Base-by-base conservation (phyloP, 2,113 vertebrate species). In the Scartelaos histophorus region DNA sequence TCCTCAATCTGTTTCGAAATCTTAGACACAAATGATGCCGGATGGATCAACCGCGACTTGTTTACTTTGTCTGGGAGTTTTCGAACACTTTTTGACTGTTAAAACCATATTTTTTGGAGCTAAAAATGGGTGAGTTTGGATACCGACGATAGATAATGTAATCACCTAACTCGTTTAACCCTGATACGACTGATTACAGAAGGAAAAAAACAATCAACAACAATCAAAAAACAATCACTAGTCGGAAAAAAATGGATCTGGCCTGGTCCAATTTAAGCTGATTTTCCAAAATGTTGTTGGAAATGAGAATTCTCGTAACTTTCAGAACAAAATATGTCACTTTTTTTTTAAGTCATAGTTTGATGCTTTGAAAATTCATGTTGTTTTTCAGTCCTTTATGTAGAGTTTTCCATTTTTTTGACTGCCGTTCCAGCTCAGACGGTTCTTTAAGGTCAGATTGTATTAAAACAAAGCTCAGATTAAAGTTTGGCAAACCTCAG, bases 351-450 rank as follows among this genome's bases (percentile, higher is more conserved):
- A n/a, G n/a, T n/a, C n/a, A n/a, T n/a, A n/a, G 29, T 29, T 29
- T 29, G 29, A 2, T 29, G 29, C 29, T 29, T 29, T 4, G 29
- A 4, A 4, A 29, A 29, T 29, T 4, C 29, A 29, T 29, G 2
- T 4, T 29, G 29, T 29, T 29, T 29, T 4, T 29, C 29, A 29
- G 29, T 29, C 4, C 2, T 29, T 29, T 29, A 29, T 29, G 29
- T 29, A 29, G 29, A 29, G 2, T 2, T 29, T 29, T 29, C 2
- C 4, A 29, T 29, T 29, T 29, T 29, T 29, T 29, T 38, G 72
- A 61, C 61, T 34, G 73, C 75, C 82, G 82, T 84, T 89, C 29
- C 29, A 29, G 29, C 4, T 29, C 2, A 29, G 29, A 2, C 29
- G 4, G 2, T 29, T 29, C 29, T 29, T 4, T 29, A 4, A 2